Evolutionary conservation across 2,888 invertebrate species (phyloP), one percentile per base, ranked within the genome.

Genomic region (Agrotis exclamationis): DNA sequence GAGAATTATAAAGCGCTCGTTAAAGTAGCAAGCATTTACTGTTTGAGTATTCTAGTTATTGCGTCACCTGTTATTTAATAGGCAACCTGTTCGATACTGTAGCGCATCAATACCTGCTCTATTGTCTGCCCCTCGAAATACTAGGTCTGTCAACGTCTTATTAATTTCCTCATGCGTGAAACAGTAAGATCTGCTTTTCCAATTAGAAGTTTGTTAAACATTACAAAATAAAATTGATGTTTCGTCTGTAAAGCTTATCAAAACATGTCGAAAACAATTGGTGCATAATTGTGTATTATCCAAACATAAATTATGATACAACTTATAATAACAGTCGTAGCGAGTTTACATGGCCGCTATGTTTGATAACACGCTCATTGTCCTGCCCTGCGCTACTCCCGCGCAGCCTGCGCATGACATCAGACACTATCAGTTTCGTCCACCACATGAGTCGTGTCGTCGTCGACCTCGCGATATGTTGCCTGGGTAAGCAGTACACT

Each of bases 301-400:
- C 68, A 85, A 86, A 83, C 80, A 85, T 56, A 47, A 57, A 64
- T 73, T 47, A 69, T 72, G 70, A 74, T 76, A 80, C 74, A 75
- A 70, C 67, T 80, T 76, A 84, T 83, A 76, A 79, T 83, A 82
- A 76, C 59, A 73, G 60, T 65, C 48, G 68, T 57, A 63, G 63
- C 28, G 53, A 63, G 60, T 47, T 53, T 66, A 67, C 66, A 63
- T 47, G 39, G 69, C 28, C 13, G 63, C 68, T 57, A 63, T 85
- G 83, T 86, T 85, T 86, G 71, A 84, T 78, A 86, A 85, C 63
- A 86, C 68, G 22, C 6, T 76, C 65, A 84, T 86, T 82, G 83
- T 85, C 53, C 63, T 20, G 20, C 57, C 16, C n/a, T 45, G 63
- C 60, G 39, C 14, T 22, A 54, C 54, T 50, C 20, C 48, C 7